Conservation (phyloP, 1,140 invertebrate genomes). For the Drosophila subobscura region DNA sequence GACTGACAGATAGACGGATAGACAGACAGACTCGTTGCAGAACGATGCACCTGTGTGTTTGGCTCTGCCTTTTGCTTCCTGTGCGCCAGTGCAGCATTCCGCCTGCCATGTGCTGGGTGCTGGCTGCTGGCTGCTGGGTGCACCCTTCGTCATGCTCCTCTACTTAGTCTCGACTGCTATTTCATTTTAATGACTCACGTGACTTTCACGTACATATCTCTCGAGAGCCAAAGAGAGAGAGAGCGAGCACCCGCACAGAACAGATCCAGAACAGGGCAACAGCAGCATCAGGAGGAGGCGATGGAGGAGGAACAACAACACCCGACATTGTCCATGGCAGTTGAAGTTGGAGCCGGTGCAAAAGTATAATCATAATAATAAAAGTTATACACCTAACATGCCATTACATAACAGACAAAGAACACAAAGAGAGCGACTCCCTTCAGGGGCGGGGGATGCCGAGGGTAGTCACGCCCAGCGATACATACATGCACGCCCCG, state of each 20-base stretch:
- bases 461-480: too few relatives aligned
- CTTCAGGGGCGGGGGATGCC: too few relatives aligned
- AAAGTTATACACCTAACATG: slow-evolving; percentile 80
- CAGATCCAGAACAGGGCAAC: neutral
- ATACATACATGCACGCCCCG: too few relatives aligned
- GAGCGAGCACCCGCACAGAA: slow-evolving; percentile 14
- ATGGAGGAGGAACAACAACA: too few relatives aligned
- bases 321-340: slow-evolving; percentile 34
- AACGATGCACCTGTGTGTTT: slow-evolving; percentile 57
- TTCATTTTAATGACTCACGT: slow-evolving; percentile 81
- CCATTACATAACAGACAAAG: slow-evolving; percentile 73
- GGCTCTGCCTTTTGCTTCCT: slow-evolving; percentile 40
- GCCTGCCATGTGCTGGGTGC: neutral
- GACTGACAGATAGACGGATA: slow-evolving; percentile 1
- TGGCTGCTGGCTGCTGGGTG: neutral
- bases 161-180: slow-evolving; percentile 64
- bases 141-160: slow-evolving; percentile 38
- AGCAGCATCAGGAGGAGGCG: slow-evolving; percentile 4
- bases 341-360: slow-evolving; percentile 34
- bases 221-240: slow-evolving; percentile 26
- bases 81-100: slow-evolving; percentile 11
- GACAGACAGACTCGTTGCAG: neutral
- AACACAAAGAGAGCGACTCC: slow-evolving; percentile 25
- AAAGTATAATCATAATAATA: slow-evolving; percentile 80
- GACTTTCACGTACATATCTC: slow-evolving; percentile 73